These are phyloP conservation scores for Erythrocebus patas DNA, from an alignment of 2,113 vertebrate genomes.

Conservation along the genomic window DNA sequence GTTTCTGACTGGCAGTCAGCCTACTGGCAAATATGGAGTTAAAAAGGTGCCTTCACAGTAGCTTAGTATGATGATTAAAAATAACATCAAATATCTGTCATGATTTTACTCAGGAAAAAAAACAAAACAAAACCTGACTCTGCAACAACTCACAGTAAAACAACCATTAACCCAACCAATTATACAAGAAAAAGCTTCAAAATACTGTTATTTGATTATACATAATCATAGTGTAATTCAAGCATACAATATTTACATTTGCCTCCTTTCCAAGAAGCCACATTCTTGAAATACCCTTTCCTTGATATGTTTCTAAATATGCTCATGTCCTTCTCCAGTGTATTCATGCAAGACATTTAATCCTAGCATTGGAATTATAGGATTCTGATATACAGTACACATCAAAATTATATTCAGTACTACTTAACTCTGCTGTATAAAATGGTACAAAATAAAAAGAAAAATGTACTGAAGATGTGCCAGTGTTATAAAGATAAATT, in stretches of 20 bases:
- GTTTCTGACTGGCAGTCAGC: slow-evolving; percentile 27
- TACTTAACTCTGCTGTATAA: slow-evolving; percentile 61
- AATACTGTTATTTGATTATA: slow-evolving; percentile 78
- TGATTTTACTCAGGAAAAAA: slow-evolving; percentile 67
- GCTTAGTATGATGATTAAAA: slow-evolving; percentile 67
- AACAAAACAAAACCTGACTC: slow-evolving; percentile 52
- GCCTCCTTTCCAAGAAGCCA: slow-evolving; percentile 69
- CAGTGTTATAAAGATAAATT: slow-evolving; percentile 82
- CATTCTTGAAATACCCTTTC: slow-evolving; percentile 76
- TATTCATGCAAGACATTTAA: slow-evolving; percentile 67
- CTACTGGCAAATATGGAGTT: slow-evolving; percentile 68
- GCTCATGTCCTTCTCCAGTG: slow-evolving; percentile 66
- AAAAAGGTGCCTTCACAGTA: slow-evolving; percentile 71
- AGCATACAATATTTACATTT: slow-evolving; percentile 71
- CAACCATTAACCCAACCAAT: slow-evolving; percentile 74
- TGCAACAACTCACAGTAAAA: slow-evolving; percentile 74
- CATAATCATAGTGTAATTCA: slow-evolving; percentile 77
- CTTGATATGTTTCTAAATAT: slow-evolving; percentile 74
- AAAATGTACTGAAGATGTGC: slow-evolving; percentile 70
- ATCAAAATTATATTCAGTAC: slow-evolving; percentile 74
- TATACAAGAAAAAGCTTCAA: slow-evolving; percentile 71
- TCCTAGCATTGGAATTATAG: slow-evolving; percentile 54
- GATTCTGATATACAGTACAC: slow-evolving; percentile 71
- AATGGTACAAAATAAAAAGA: slow-evolving; percentile 76
- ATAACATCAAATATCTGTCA: slow-evolving; percentile 62